Conservation (phyloP, 2,113 vertebrate species). For the Chroicocephalus ridibundus region DNA sequence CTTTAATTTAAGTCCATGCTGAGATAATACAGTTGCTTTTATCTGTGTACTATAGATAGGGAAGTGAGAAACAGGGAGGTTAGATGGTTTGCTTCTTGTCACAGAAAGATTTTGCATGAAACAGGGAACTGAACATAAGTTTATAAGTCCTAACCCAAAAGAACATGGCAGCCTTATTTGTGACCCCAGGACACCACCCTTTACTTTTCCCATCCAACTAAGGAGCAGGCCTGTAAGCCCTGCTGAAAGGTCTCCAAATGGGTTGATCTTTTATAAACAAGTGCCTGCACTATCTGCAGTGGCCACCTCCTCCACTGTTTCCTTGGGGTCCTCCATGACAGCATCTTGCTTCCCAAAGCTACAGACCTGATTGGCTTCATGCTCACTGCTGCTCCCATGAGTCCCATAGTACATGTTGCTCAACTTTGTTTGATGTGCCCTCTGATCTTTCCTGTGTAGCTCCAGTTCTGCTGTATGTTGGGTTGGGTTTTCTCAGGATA, state of each 20-base stretch:
- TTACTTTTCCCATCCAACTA: neutral
- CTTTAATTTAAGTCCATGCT: neutral
- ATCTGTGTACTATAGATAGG: neutral
- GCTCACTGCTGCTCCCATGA: neutral
- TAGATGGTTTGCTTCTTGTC: neutral
- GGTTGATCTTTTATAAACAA: neutral
- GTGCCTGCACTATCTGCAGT: neutral
- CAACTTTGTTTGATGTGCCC: neutral
- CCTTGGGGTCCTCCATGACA: neutral
- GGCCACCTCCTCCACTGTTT: neutral
- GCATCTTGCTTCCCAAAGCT: neutral
- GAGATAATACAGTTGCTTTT: neutral
- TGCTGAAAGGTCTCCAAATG: neutral
- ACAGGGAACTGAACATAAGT: neutral
- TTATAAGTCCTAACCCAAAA: neutral
- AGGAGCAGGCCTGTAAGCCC: neutral
- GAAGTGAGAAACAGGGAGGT: neutral
- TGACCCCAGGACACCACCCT: neutral
- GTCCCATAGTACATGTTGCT: neutral
- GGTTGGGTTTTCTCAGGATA: neutral
- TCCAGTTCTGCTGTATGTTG: neutral
- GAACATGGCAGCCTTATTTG: rapidly evolving
- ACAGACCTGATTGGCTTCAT: neutral
- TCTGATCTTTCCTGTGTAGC: neutral
- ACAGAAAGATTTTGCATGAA: neutral